Evolutionary conservation across 2,113 vertebrate genomes (phyloP).

Genomic region (Misgurnus mizolepis): DNA sequence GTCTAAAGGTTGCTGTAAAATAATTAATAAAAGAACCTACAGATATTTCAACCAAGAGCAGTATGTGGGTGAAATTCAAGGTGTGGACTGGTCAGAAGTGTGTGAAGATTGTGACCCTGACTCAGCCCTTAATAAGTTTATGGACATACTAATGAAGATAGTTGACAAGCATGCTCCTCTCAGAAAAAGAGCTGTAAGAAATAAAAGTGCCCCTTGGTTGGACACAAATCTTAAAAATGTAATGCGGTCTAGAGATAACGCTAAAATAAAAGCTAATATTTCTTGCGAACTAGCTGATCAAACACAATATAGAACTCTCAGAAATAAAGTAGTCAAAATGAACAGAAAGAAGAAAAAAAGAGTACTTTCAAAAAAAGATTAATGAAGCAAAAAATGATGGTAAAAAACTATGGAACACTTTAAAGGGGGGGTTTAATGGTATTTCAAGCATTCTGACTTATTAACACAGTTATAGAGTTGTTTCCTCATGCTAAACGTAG

Average conservation of each 20-base stretch:
- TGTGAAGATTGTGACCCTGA: neutral
- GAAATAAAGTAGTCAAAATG: too few species aligned
- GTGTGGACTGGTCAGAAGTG: slow-evolving; percentile 9
- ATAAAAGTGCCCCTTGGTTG: slow-evolving; percentile 5
- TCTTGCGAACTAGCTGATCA: too few species aligned
- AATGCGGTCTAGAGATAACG: neutral
- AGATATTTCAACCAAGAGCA: slow-evolving; percentile 6
- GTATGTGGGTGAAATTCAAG: neutral
- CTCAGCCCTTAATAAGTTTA: slow-evolving; percentile 6
- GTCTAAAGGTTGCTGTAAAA: neutral
- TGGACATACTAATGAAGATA: slow-evolving; percentile 11
- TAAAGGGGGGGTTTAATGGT: too few species aligned
- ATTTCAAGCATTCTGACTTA: too few species aligned
- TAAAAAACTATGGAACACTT: too few species aligned
- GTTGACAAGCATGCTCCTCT: slow-evolving; percentile 32
- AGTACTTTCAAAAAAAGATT: too few species aligned
- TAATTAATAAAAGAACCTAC: neutral
- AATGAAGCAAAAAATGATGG: too few species aligned
- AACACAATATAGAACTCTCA: too few species aligned
- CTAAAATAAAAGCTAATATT: too few species aligned
- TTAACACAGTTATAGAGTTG: too few species aligned
- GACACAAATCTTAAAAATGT: neutral
- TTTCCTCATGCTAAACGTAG: too few species aligned
- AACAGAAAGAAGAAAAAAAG: too few species aligned
- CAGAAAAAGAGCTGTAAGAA: slow-evolving; percentile 22